phyloP scores from a whole-genome alignment of 2,113 vertebrate species.

The Puma concolor region DNA sequence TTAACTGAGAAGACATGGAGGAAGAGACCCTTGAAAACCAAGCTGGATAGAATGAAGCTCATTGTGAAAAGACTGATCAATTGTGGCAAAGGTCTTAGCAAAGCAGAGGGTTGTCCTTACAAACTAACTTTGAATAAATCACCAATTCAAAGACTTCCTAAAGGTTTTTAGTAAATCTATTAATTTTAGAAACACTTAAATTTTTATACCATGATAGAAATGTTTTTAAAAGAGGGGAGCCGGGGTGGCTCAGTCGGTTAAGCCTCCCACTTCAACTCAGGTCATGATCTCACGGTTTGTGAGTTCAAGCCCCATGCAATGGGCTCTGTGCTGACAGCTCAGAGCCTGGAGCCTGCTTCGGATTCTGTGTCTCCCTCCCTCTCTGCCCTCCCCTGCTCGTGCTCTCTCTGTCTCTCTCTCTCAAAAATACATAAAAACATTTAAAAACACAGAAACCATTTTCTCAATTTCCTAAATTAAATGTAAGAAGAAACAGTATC shows the following conservation, averaged over 20 bases:
- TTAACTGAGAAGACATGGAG: background rate
- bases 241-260: too few relatives aligned
- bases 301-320: too few relatives aligned
- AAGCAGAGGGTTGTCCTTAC: background rate
- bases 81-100: background rate
- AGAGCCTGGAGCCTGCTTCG: too few relatives aligned
- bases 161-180: slow-evolving; percentile 4
- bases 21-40: background rate
- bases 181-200: background rate
- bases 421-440: background rate
- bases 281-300: too few relatives aligned
- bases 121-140: background rate
- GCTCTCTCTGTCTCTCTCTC: too few relatives aligned
- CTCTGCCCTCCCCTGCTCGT: too few relatives aligned
- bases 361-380: too few relatives aligned
- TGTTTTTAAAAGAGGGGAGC: background rate
- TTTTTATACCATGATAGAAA: background rate
- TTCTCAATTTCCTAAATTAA: slow-evolving; percentile 12
- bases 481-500: slow-evolving; percentile 12
- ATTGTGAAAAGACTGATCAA: background rate
- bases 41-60: background rate
- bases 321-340: too few relatives aligned
- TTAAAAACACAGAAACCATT: background rate
- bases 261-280: too few relatives aligned
- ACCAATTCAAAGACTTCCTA: background rate